These are phyloP conservation scores for Junonia oenone DNA, from an alignment of 2,888 invertebrate genomes.

Conservation along the genomic window DNA sequence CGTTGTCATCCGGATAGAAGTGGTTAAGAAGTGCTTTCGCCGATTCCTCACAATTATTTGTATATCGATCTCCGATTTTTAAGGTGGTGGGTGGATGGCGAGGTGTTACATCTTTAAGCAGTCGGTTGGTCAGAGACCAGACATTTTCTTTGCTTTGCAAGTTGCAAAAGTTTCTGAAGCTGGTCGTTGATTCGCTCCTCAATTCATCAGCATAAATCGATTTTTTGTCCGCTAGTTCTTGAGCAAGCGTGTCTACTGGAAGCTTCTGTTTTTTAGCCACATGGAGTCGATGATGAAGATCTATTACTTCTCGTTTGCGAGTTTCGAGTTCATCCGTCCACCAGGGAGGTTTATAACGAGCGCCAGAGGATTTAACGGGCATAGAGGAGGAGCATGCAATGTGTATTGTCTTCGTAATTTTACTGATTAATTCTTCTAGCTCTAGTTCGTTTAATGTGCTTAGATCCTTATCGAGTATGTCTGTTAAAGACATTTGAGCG, in stretches of 20 bases:
- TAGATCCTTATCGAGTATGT: not conserved
- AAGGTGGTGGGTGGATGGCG: slow-evolving; percentile 13
- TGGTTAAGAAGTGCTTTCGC: slow-evolving; percentile 18
- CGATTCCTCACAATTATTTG: slow-evolving; percentile 8
- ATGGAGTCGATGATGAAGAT: not conserved
- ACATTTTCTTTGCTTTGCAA: slow-evolving; percentile 5
- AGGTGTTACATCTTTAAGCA: slow-evolving; percentile 13
- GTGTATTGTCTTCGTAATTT: not conserved
- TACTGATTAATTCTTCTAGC: not conserved
- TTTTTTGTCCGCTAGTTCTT: not conserved
- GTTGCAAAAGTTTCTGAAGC: slow-evolving; percentile 19
- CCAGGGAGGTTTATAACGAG: not conserved
- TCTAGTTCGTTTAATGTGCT: not conserved
- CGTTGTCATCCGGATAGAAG: slow-evolving; percentile 24
- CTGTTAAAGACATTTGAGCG: not conserved
- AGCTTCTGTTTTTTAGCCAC: not conserved
- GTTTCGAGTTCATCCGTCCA: not conserved
- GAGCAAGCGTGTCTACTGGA: not conserved
- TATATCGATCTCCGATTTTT: slow-evolving; percentile 9
- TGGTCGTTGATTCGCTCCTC: not conserved
- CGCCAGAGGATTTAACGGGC: not conserved
- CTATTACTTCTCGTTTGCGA: not conserved
- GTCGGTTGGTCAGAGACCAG: slow-evolving; percentile 24
- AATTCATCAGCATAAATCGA: not conserved
- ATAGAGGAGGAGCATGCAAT: not conserved